phyloP scores from a whole-genome alignment of 2,797 vertebrate genomes.

The Taeniopygia guttata region DNA sequence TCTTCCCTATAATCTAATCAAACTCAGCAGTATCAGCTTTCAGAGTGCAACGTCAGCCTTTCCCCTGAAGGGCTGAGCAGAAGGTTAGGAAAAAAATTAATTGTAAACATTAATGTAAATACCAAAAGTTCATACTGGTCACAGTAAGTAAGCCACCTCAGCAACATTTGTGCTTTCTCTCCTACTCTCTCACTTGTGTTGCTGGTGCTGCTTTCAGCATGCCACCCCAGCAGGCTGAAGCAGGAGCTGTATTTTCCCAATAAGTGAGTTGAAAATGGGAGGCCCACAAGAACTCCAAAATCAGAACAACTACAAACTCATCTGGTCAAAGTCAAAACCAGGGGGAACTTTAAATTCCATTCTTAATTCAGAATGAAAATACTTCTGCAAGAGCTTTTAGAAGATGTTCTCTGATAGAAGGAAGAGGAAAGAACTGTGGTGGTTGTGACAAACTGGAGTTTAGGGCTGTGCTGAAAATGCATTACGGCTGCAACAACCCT shows the following conservation, averaged over 20 bases:
- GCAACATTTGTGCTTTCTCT: not conserved
- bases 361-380: not conserved
- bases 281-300: not conserved
- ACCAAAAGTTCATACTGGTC: not conserved
- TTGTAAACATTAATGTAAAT: not conserved
- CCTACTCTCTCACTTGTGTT: not conserved
- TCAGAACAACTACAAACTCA: not conserved
- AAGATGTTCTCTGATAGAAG: not conserved
- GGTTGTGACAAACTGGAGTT: not conserved
- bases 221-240: not conserved
- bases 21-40: not conserved
- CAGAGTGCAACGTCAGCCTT: not conserved
- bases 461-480: not conserved
- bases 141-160: not conserved
- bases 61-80: not conserved
- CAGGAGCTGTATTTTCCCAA: not conserved
- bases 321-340: not conserved
- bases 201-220: not conserved
- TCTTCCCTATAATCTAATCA: not conserved
- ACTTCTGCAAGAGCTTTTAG: not conserved
- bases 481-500: not conserved
- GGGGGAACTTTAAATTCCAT: not conserved
- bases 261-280: not conserved
- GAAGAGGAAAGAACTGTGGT: not conserved
- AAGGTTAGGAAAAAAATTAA: slow-evolving; percentile 10